These are phyloP conservation scores for Plecotus auritus DNA, from an alignment of 2,113 vertebrate genomes.

Conservation along the genomic window DNA sequence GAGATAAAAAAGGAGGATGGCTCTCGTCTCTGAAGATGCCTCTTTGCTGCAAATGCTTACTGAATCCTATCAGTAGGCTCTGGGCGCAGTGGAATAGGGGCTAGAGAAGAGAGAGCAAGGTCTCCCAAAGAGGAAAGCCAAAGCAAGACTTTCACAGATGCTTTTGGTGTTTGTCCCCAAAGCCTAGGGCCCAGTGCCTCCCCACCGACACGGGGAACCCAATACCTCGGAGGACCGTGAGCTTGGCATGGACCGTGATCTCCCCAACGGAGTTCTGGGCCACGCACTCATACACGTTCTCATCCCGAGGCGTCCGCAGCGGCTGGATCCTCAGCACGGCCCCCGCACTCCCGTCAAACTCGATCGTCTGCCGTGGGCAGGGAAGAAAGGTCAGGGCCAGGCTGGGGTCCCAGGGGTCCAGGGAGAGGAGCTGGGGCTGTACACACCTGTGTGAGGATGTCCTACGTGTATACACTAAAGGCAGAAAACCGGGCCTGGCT, in stretches of 20 bases:
- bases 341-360: conserved; percentile 96
- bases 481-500: not conserved
- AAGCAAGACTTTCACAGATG: accelerated
- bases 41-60: not conserved
- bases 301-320: conserved; percentile 93
- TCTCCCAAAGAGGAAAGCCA: not conserved
- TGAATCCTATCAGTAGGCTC: not conserved
- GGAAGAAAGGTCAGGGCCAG: not conserved
- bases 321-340: conserved; percentile 97
- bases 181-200: not conserved
- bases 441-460: accelerated
- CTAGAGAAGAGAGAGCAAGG: not conserved
- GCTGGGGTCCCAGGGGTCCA: not conserved
- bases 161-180: not conserved
- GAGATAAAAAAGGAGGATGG: accelerated
- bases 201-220: accelerated
- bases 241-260: conserved; percentile 92
- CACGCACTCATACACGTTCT: conserved; percentile 96
- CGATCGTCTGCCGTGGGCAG: conserved; percentile 86
- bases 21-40: accelerated
- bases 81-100: accelerated
- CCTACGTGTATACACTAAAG: accelerated
- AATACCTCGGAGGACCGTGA: conserved; percentile 97
- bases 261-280: conserved; percentile 93
- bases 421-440: not conserved